Evolutionary conservation across 2,888 invertebrate genomes (phyloP), one percentile per base, ranked within the genome.

Genomic region (Philereme transversata): DNA sequence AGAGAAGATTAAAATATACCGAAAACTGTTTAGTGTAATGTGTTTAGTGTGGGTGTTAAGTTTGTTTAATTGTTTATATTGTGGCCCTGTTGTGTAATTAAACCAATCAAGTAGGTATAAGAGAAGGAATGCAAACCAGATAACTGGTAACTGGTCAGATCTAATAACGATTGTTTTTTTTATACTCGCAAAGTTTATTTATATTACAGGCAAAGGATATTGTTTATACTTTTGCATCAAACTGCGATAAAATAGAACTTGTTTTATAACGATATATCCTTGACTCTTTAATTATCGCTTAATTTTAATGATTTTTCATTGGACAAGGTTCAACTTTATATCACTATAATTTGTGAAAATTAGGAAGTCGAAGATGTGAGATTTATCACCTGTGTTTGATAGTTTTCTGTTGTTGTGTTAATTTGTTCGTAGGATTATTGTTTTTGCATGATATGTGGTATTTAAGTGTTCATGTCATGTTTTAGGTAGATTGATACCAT

Each of bases 1-100:
- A 86, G 88, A 90, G 87, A 89, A 90, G 89, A 87, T 83, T 82
- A 86, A 84, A 89, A 82, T 86, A 77, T 81, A 82, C 76, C 76
- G 81, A 84, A 83, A 83, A 77, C 67, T 82, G 84, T 82, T 65
- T 53, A 70, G 75, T 78, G 73, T 76, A 45, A 33, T 52, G 45
- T 59, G 56, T 65, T 35, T 51, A 65, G 57, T 52, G 56, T 62
- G 53, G 60, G 51, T 57, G 60, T 63, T 56, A 46, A 64, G 57
- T 22, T 22, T 22, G 44, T 63, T 34, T 33, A 47, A 40, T 65
- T 70, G 49, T 57, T 57, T 59, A 40, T 53, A 44, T 52, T 50
- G 57, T 59, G 52, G 49, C 50, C 11, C 41, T 9, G 43, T 46
- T 55, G 51, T 53, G 57, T 54, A 51, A 45, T 50, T 36, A 48